These are phyloP conservation scores for Agrypnus murinus DNA, from an alignment of 2,888 invertebrate species.

Conservation along the genomic window DNA sequence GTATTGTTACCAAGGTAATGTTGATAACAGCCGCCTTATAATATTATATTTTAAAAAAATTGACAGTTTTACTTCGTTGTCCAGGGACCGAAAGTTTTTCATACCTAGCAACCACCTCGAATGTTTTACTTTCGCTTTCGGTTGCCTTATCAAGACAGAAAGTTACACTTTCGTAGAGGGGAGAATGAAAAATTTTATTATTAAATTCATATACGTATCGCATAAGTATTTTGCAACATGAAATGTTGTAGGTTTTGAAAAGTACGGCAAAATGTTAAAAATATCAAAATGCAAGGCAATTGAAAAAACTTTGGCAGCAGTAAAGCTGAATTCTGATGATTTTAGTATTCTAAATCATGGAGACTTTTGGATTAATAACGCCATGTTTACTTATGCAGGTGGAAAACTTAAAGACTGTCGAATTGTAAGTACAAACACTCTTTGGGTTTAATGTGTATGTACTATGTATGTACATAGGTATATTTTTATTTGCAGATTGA, in stretches of 20 bases:
- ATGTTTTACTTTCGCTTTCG: no score
- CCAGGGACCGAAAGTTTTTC: no score
- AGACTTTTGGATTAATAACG: slow-evolving; percentile 61
- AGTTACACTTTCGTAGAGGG: no score
- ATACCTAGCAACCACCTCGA: no score
- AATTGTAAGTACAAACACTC: slow-evolving; percentile 68
- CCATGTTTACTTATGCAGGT: slow-evolving; percentile 70
- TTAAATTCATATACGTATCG: no score
- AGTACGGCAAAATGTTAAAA: slow-evolving; percentile 69
- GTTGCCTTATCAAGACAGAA: no score
- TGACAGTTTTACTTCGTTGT: no score
- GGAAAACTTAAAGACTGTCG: slow-evolving; percentile 66
- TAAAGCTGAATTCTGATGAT: slow-evolving; percentile 59
- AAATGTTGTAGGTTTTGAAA: slow-evolving; percentile 68
- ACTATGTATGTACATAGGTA: not conserved
- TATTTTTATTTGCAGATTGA: slow-evolving; percentile 67
- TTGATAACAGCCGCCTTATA: no score
- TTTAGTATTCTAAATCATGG: slow-evolving; percentile 74
- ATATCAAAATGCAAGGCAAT: slow-evolving; percentile 62
- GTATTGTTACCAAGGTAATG: no score
- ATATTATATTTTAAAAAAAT: no score
- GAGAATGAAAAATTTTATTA: no score
- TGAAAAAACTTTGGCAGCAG: slow-evolving; percentile 57
- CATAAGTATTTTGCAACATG: not conserved
- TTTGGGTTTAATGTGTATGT: not conserved